Percentiles rank a stretch among this genome's conserved stretches.
Evolutionary conservation across 2,888 invertebrate genomes (phyloP).

Genomic region (Teleogryllus oceanicus): DNA sequence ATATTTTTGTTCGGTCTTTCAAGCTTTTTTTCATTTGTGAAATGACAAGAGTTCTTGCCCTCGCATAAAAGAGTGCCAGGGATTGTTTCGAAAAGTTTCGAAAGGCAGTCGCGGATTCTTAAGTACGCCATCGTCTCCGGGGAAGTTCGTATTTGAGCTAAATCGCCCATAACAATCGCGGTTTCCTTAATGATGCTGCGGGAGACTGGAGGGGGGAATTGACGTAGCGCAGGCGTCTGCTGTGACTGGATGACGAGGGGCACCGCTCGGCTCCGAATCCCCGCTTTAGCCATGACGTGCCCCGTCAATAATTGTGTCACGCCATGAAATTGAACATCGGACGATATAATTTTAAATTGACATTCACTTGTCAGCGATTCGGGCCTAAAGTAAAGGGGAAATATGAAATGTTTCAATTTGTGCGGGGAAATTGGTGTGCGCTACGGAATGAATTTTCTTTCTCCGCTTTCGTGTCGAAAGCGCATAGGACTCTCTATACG

Average conservation of each 20-base stretch:
- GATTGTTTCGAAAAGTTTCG: background rate
- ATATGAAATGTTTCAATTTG: constrained; percentile 18
- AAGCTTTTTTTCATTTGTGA: background rate
- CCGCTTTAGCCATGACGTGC: background rate
- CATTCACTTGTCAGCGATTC: constrained; percentile 7
- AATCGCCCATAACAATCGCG: background rate
- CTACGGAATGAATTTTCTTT: background rate
- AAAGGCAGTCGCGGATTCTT: background rate
- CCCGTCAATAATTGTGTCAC: constrained; percentile 1
- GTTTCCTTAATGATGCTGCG: background rate
- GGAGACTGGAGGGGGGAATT: background rate
- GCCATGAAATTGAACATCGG: constrained; percentile 9
- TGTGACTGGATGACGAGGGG: background rate
- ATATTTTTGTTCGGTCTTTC: background rate
- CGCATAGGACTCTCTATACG: background rate
- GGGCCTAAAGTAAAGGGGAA: background rate
- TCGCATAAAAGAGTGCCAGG: background rate
- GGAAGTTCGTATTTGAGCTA: background rate
- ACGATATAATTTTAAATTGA: constrained; percentile 18
- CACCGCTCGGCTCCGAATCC: background rate
- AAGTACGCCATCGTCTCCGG: background rate
- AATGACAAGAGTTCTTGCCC: background rate
- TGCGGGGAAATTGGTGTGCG: background rate
- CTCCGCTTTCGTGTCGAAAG: background rate
- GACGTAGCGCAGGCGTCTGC: background rate